Evolutionary conservation across 2,797 vertebrate species (phyloP).

Genomic region (Fistularia tabacaria): DNA sequence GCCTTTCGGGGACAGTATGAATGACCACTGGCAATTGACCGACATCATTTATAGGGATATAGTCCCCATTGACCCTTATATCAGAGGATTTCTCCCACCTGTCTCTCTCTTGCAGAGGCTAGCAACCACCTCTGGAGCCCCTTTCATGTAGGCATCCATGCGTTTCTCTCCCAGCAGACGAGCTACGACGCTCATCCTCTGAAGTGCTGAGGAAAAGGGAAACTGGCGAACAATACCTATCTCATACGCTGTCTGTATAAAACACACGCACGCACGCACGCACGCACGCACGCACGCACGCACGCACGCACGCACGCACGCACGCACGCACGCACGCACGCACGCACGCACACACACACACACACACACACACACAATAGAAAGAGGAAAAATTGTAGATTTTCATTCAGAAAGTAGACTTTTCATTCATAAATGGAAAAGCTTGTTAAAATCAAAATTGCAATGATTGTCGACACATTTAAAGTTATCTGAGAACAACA

Average conservation of each 20-base stretch:
- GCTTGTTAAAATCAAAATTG: too few species aligned
- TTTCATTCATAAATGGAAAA: too few species aligned
- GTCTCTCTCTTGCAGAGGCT: conserved; percentile 90
- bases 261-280: background rate
- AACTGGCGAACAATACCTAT: conserved; percentile 97
- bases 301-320: too few species aligned
- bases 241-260: conserved; percentile 82
- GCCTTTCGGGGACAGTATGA: too few species aligned
- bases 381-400: too few species aligned
- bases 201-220: conserved; percentile 92
- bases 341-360: background rate
- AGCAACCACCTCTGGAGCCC: conserved; percentile 91
- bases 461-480: too few species aligned
- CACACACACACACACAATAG: too few species aligned
- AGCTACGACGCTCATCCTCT: conserved; percentile 92
- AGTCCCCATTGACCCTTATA: background rate
- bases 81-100: conserved; percentile 65
- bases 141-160: conserved; percentile 96
- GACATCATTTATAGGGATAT: too few species aligned
- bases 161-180: conserved; percentile 88
- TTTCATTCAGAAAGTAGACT: too few species aligned
- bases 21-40: too few species aligned
- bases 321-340: background rate
- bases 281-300: too few species aligned
- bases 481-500: too few species aligned